Conservation (phyloP, 2,888 invertebrate genomes). For the Lysandra coridon region DNA sequence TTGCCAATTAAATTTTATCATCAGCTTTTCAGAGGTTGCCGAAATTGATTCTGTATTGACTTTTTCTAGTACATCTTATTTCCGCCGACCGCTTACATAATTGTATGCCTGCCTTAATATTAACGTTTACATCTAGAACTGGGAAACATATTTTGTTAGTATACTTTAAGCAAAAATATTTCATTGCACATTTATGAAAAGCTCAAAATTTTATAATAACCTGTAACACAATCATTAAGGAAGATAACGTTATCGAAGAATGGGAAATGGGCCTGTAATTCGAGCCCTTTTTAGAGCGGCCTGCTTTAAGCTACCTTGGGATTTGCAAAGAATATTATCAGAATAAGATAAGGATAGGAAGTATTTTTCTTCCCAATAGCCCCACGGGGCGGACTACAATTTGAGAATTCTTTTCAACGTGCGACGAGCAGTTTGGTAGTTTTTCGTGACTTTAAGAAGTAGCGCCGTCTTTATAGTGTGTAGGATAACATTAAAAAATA, state of each 20-base stretch:
- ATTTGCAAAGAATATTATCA: constrained; percentile 5
- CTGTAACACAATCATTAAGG: neutral
- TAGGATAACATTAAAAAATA: too few species aligned
- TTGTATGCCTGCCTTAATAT: too few species aligned
- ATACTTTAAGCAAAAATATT: neutral
- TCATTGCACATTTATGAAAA: neutral
- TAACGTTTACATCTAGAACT: too few species aligned
- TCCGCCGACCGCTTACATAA: too few species aligned
- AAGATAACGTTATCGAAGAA: neutral
- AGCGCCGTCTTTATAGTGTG: too few species aligned
- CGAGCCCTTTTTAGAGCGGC: neutral
- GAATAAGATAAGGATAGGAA: constrained; percentile 1
- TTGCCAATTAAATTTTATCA: constrained; percentile 21
- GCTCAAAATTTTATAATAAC: neutral
- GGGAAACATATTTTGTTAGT: too few species aligned
- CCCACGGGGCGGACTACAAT: neutral
- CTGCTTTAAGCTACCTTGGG: constrained; percentile 1
- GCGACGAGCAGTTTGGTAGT: neutral
- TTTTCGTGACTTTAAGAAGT: neutral
- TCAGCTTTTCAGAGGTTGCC: neutral
- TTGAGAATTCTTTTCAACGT: neutral
- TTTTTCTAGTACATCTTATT: neutral
- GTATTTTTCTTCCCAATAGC: neutral
- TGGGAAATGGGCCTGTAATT: neutral
- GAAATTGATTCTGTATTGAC: neutral